These are phyloP conservation scores for Ooceraea biroi DNA, from an alignment of 1,140 invertebrate genomes.

Conservation along the genomic window DNA sequence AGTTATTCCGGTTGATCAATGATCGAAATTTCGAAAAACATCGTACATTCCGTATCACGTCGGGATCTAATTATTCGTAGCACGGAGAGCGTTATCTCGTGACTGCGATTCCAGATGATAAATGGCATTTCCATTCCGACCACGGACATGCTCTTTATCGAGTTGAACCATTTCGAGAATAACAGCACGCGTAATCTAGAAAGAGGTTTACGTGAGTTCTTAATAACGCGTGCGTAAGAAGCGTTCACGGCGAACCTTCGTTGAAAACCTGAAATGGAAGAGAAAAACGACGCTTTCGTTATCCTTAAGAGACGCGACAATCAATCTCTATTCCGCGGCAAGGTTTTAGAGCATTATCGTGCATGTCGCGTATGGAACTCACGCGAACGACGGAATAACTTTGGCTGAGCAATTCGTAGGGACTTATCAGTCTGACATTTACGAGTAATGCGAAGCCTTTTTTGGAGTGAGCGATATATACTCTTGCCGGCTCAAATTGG, in stretches of 20 bases:
- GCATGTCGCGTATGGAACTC: constrained; percentile 53
- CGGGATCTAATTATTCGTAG: constrained; percentile 1
- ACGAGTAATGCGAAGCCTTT: constrained; percentile 31
- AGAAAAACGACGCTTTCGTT: constrained; percentile 46
- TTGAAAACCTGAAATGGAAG: constrained; percentile 15
- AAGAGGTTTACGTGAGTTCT: not conserved
- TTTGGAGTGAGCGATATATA: constrained; percentile 34
- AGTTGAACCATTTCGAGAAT: not conserved
- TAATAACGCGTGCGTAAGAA: constrained; percentile 38
- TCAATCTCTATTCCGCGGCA: constrained; percentile 50
- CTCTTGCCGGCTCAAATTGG: constrained; percentile 14
- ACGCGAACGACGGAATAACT: constrained; percentile 48
- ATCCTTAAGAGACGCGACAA: constrained; percentile 20
- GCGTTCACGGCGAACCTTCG: not conserved
- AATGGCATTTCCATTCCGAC: constrained; percentile 7
- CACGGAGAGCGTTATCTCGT: not conserved
- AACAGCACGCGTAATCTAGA: constrained; percentile 1
- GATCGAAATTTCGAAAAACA: constrained; percentile 19
- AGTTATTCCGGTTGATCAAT: constrained; percentile 29
- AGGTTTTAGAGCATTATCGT: constrained; percentile 62
- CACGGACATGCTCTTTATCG: constrained; percentile 1
- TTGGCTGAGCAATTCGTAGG: constrained; percentile 41
- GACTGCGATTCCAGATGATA: not conserved
- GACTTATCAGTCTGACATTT: constrained; percentile 58
- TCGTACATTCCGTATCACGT: not conserved